These are phyloP conservation scores for Clarias batrachus DNA, from an alignment of 2,113 vertebrate genomes.

Conservation along the genomic window DNA sequence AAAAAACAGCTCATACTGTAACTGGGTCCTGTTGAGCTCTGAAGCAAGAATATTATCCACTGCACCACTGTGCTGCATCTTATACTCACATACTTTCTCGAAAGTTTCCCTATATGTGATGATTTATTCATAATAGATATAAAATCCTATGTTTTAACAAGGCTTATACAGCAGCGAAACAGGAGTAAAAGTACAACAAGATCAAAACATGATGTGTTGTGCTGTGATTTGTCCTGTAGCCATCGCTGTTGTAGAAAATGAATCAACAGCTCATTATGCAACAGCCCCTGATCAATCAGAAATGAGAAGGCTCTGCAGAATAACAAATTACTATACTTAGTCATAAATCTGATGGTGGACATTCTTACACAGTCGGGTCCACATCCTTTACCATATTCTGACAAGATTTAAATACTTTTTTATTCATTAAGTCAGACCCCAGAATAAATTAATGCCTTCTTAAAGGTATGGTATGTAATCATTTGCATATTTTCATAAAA, in stretches of 20 bases:
- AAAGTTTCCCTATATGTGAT: background rate
- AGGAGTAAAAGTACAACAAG: background rate
- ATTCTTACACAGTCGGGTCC: background rate
- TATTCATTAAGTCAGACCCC: slow-evolving; percentile 6
- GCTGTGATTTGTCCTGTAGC: background rate
- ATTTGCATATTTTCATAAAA: slow-evolving; percentile 4
- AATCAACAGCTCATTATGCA: background rate
- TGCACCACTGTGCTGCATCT: background rate
- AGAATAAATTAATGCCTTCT: slow-evolving; percentile 16
- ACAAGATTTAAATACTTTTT: background rate
- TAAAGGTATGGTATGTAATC: slow-evolving; percentile 2
- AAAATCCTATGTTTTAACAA: background rate
- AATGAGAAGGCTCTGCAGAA: background rate
- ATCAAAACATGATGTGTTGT: background rate
- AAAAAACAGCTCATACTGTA: background rate
- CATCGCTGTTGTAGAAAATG: background rate
- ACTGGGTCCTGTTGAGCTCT: background rate
- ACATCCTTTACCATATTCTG: background rate
- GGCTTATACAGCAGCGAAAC: background rate
- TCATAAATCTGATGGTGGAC: background rate
- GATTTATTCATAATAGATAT: background rate
- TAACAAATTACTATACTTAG: background rate
- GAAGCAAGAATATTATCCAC: background rate
- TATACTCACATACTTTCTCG: background rate
- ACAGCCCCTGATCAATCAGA: background rate